phyloP scores from a whole-genome alignment of 2,113 vertebrate genomes.

The Pomatorhinus ruficollis region DNA sequence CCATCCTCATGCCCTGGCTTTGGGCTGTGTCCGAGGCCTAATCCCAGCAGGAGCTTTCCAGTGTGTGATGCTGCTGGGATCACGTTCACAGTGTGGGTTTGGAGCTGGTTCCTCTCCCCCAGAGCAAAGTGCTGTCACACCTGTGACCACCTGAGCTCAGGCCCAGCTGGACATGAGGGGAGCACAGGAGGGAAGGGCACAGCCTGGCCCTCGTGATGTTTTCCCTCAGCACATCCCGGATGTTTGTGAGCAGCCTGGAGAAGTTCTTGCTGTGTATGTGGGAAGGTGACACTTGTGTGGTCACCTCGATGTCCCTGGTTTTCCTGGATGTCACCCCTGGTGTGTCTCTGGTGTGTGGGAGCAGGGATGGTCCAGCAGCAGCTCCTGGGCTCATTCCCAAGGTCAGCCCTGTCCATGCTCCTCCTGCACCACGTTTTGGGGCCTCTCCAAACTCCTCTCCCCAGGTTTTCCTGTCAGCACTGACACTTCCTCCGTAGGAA shows the following conservation, averaged over 20 bases:
- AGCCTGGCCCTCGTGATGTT: neutral
- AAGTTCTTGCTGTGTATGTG: neutral
- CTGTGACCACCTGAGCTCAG: rapidly evolving
- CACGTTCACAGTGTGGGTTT: rapidly evolving
- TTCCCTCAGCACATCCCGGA: neutral
- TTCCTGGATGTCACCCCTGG: neutral
- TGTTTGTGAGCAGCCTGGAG: neutral
- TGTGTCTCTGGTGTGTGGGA: neutral
- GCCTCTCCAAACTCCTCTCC: neutral
- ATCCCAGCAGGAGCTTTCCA: neutral
- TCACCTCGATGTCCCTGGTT: rapidly evolving
- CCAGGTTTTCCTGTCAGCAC: neutral
- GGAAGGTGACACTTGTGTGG: neutral
- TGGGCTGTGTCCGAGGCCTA: rapidly evolving
- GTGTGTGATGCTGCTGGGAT: neutral
- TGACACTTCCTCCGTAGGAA: neutral
- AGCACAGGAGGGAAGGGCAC: neutral
- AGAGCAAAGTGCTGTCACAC: rapidly evolving
- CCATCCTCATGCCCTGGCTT: rapidly evolving
- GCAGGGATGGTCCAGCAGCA: neutral
- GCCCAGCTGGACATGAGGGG: neutral
- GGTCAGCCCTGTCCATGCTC: neutral
- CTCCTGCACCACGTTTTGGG: rapidly evolving
- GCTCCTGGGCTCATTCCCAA: neutral
- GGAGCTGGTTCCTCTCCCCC: neutral